These are phyloP conservation scores for Schizothorax lantsangensis DNA, from an alignment of 2,797 vertebrate species.

Conservation along the genomic window DNA sequence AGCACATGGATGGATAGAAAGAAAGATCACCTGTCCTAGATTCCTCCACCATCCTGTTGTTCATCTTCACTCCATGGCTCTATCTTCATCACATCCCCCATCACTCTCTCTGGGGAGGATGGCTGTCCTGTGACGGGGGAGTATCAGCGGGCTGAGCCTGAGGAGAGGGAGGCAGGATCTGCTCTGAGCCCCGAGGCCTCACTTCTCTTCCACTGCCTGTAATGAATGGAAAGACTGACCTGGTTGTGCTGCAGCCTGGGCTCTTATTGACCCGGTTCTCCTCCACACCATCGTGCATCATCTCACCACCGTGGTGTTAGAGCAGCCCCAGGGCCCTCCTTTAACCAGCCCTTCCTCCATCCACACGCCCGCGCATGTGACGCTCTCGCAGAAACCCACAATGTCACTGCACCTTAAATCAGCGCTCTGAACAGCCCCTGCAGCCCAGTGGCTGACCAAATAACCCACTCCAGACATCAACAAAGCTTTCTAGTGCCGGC, in stretches of 20 bases:
- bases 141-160: constrained; percentile 38
- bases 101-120: constrained; percentile 33
- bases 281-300: constrained; percentile 51
- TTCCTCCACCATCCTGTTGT: constrained; percentile 60
- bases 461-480: constrained; percentile 1
- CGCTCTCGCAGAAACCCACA: constrained; percentile 19
- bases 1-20: not conserved
- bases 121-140: not conserved
- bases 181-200: constrained; percentile 44
- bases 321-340: constrained; percentile 28
- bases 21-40: constrained; percentile 64
- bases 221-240: constrained; percentile 59
- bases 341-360: constrained; percentile 27
- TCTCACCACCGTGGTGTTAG: constrained; percentile 40
- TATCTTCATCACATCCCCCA: constrained; percentile 53
- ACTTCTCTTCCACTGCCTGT: constrained; percentile 52
- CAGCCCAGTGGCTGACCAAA: constrained; percentile 26
- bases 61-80: constrained; percentile 47
- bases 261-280: constrained; percentile 52
- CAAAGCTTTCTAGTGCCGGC: constrained; percentile 30
- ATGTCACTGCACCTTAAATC: constrained; percentile 38
- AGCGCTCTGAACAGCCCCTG: constrained; percentile 30
- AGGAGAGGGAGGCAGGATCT: constrained; percentile 31
- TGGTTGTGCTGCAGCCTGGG: constrained; percentile 48
- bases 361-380: not conserved